Conservation (phyloP, 1,140 invertebrate genomes). For the Artemia franciscana region DNA sequence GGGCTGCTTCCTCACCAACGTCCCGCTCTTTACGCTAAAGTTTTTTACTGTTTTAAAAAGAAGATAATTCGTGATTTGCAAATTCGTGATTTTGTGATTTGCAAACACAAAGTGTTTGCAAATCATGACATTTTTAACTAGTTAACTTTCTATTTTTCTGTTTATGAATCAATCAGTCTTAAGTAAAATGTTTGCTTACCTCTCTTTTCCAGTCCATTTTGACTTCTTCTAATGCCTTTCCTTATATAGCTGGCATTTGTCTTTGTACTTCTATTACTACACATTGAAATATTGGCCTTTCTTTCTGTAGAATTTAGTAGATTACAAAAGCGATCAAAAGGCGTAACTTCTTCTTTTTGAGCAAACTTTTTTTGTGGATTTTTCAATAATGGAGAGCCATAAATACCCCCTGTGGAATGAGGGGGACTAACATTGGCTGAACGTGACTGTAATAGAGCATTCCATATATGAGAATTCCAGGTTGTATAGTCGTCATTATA, state of each 20-base stretch:
- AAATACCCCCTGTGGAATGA: not conserved
- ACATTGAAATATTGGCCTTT: not conserved
- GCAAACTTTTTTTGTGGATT: not conserved
- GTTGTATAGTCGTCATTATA: not conserved
- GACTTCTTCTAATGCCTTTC: not conserved
- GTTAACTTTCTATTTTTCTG: not conserved
- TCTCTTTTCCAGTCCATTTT: not conserved
- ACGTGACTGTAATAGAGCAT: not conserved
- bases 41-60: too few species aligned
- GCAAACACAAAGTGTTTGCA: too few species aligned
- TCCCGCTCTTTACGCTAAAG: too few species aligned
- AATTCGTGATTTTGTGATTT: too few species aligned
- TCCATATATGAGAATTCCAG: not conserved
- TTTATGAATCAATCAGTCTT: not conserved
- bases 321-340: too few species aligned
- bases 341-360: too few species aligned
- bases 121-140: too few species aligned
- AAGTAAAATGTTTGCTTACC: not conserved
- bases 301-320: too few species aligned
- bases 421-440: not conserved
- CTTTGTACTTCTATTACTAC: not conserved
- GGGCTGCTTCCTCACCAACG: too few species aligned
- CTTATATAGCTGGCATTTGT: not conserved
- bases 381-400: not conserved
- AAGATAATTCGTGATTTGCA: too few species aligned